Evolutionary conservation across 2,113 vertebrate genomes (phyloP).

Genomic region (Ranitomeya imitator): DNA sequence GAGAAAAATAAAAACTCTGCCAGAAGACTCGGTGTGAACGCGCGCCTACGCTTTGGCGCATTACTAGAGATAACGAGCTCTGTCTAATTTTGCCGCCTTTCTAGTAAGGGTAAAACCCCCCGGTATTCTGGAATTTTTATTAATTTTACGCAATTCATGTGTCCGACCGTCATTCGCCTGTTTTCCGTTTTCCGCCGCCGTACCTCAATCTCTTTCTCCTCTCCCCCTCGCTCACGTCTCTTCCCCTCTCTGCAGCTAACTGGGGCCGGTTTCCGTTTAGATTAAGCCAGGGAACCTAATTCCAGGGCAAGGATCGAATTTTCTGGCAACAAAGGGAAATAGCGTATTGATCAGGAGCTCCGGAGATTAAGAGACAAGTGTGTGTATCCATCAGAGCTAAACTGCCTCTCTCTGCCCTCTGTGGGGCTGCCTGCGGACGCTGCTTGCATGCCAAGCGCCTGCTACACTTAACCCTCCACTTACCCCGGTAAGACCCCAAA

Average conservation of each 20-base stretch:
- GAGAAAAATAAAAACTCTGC: no score
- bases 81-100: not conserved
- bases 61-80: not conserved
- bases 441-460: slow-evolving; percentile 60
- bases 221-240: slow-evolving; percentile 58
- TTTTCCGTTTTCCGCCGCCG: not conserved
- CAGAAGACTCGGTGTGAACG: no score
- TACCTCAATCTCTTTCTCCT: slow-evolving; percentile 44
- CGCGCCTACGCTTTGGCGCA: not conserved
- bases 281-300: slow-evolving; percentile 97
- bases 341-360: slow-evolving; percentile 96
- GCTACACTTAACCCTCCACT: slow-evolving; percentile 62
- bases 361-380: slow-evolving; percentile 97
- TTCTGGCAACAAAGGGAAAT: slow-evolving; percentile 99
- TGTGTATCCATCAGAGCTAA: slow-evolving; percentile 93
- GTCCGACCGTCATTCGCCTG: not conserved
- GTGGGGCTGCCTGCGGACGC: slow-evolving; percentile 65
- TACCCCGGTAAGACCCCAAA: slow-evolving; percentile 63
- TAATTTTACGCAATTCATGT: not conserved
- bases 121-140: not conserved
- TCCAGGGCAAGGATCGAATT: slow-evolving; percentile 96
- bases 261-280: slow-evolving; percentile 86
- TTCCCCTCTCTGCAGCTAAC: slow-evolving; percentile 64
- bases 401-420: slow-evolving; percentile 82
- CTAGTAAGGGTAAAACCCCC: not conserved